These are phyloP conservation scores for Buphagus erythrorhynchus DNA, from an alignment of 2,797 vertebrate species.

Conservation along the genomic window DNA sequence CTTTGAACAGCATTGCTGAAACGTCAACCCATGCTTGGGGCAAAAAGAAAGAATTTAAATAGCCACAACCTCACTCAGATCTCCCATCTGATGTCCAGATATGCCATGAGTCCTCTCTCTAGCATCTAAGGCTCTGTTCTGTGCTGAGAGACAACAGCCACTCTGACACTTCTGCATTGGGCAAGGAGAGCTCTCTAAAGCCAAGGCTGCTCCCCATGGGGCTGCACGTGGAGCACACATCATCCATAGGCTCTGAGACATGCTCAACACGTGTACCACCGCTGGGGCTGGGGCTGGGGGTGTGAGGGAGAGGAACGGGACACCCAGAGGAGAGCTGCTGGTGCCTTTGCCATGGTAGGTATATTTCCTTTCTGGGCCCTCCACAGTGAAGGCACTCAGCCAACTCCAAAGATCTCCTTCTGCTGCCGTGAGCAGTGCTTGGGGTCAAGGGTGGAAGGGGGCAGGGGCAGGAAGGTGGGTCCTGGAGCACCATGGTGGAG, in stretches of 20 bases:
- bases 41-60: not conserved
- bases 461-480: not conserved
- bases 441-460: not conserved
- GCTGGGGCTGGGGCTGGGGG: not conserved
- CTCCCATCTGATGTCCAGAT: not conserved
- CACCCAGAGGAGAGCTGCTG: not conserved
- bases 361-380: not conserved
- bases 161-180: not conserved
- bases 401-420: not conserved
- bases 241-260: fast-evolving
- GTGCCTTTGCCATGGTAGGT: slow-evolving; percentile 38
- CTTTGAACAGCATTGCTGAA: not conserved
- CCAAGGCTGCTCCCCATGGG: not conserved
- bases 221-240: not conserved
- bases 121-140: not conserved
- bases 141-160: not conserved
- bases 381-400: fast-evolving
- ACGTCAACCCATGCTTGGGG: not conserved
- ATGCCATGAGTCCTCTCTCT: not conserved
- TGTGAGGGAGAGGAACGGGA: not conserved
- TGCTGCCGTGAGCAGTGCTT: not conserved
- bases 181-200: not conserved
- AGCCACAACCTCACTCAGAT: not conserved
- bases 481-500: fast-evolving
- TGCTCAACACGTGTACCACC: fast-evolving